phyloP scores from a whole-genome alignment of 2,113 vertebrate species.

The Recurvirostra avosetta region DNA sequence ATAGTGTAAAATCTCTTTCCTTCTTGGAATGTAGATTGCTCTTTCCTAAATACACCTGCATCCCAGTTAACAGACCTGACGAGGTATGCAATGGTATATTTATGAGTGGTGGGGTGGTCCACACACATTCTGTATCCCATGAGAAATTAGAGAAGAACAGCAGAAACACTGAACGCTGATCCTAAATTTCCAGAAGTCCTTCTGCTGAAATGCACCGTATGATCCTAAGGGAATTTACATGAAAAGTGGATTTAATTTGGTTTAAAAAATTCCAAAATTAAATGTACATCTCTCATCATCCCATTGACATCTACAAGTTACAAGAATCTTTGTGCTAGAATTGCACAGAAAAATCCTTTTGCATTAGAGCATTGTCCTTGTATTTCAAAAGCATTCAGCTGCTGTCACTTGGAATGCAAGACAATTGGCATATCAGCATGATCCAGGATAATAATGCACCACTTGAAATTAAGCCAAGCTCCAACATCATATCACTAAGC shows the following conservation, averaged over 20 bases:
- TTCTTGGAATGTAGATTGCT: neutral
- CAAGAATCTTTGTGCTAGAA: neutral
- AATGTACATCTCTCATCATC: neutral
- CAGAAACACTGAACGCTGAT: neutral
- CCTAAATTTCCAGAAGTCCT: neutral
- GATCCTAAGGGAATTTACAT: neutral
- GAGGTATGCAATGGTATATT: neutral
- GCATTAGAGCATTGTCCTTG: neutral
- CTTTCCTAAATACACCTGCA: neutral
- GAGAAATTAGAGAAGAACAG: neutral
- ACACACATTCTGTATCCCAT: neutral
- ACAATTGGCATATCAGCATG: slow-evolving; percentile 10
- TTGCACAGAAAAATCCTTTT: neutral
- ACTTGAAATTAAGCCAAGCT: neutral
- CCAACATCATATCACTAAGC: neutral
- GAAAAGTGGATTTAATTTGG: neutral
- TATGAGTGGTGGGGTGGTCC: neutral
- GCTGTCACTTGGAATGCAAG: neutral
- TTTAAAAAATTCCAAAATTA: neutral
- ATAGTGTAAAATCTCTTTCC: neutral
- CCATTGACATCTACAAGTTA: neutral
- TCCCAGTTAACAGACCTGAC: neutral
- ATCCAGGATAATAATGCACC: neutral
- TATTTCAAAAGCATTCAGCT: neutral
- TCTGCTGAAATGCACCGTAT: neutral